Conservation (phyloP, 2,888 invertebrate genomes). For the Hecatera dysodea region DNA sequence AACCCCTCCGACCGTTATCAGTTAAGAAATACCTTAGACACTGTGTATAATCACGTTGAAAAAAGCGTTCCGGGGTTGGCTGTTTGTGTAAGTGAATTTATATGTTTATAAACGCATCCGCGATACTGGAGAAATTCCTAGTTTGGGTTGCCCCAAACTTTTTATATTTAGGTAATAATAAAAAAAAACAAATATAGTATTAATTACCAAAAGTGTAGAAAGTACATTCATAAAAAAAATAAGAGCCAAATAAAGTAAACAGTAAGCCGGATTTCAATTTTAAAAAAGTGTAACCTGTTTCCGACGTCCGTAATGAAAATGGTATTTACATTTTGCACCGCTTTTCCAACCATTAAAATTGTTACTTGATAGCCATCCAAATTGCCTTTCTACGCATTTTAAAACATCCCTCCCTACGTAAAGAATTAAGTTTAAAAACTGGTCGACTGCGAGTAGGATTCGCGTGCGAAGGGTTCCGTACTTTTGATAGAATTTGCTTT, state of each 20-base stretch:
- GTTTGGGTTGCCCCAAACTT: too few relatives aligned
- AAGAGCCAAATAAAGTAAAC: constrained; percentile 3
- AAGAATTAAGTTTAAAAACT: constrained; percentile 10
- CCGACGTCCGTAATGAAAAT: constrained; percentile 33
- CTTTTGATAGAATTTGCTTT: neutral
- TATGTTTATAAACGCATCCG: too few relatives aligned
- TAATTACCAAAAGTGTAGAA: neutral
- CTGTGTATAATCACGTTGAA: too few relatives aligned
- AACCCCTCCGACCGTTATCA: too few relatives aligned
- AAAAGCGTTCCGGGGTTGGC: too few relatives aligned
- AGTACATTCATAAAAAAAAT: neutral
- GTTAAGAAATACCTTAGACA: too few relatives aligned
- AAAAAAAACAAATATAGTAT: too few relatives aligned
- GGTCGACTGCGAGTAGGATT: neutral
- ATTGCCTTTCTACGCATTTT: constrained; percentile 36
- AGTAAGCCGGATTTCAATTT: constrained; percentile 24
- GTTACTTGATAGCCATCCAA: constrained; percentile 35
- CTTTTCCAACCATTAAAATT: constrained; percentile 37
- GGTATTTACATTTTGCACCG: constrained; percentile 28
- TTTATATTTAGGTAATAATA: too few relatives aligned
- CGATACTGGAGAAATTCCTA: too few relatives aligned
- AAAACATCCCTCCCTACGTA: neutral
- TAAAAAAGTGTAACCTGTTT: constrained; percentile 33
- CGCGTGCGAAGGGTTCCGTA: neutral
- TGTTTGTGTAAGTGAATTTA: too few relatives aligned